phyloP scores from a whole-genome alignment of 2,888 invertebrate genomes.

The Leptopterna dolabrata region DNA sequence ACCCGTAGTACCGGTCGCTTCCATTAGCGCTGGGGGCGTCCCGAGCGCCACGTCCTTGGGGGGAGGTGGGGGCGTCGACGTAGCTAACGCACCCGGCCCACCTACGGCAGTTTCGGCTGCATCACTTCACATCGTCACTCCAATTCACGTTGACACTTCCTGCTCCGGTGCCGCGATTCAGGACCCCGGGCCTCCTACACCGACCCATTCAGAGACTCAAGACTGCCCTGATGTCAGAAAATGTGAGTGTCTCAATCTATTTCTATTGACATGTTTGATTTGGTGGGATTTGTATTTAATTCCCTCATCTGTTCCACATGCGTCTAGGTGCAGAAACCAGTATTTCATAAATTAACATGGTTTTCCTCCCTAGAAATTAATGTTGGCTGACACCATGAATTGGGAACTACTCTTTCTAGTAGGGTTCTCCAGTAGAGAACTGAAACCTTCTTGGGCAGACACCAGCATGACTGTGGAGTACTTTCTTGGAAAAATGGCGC shows the following conservation, averaged over 20 bases:
- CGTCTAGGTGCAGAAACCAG: too few species aligned
- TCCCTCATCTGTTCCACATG: too few species aligned
- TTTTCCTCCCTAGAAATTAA: too few species aligned
- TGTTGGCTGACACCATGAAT: too few species aligned
- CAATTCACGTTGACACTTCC: conserved; percentile 60
- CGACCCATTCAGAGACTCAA: conserved; percentile 81
- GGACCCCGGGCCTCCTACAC: conserved; percentile 72
- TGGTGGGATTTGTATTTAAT: too few species aligned
- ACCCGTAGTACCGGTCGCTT: conserved; percentile 64
- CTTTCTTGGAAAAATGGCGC: too few species aligned
- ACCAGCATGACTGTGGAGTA: too few species aligned
- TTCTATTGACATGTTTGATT: background rate
- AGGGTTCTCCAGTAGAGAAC: too few species aligned
- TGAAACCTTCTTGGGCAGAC: too few species aligned
- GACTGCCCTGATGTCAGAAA: conserved; percentile 75
- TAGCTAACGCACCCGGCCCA: conserved; percentile 57
- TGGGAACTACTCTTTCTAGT: too few species aligned
- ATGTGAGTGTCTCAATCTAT: conserved; percentile 69
- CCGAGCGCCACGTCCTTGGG: conserved; percentile 66
- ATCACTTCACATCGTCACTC: conserved; percentile 58
- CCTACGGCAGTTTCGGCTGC: conserved; percentile 51
- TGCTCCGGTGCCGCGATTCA: conserved; percentile 60
- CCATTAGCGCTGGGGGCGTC: conserved; percentile 76
- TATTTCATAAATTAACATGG: too few species aligned
- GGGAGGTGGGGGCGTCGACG: conserved; percentile 49